Evolutionary conservation across 2,113 vertebrate genomes (phyloP).

Genomic region (Phalacrocorax carbo): DNA sequence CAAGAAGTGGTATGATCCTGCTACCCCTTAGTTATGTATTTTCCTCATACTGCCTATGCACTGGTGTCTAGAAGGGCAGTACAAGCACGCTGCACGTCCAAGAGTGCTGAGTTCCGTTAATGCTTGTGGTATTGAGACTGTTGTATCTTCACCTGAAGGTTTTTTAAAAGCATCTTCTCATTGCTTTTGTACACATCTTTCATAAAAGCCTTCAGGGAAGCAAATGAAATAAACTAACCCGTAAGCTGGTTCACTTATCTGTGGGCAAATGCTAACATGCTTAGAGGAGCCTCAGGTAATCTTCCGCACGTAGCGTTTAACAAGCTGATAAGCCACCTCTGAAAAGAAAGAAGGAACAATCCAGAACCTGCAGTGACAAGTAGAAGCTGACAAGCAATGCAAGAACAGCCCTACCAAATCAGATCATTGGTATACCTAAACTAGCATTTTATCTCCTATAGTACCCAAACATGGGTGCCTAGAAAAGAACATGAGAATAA

Average conservation of each 20-base stretch:
- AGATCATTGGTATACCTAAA: neutral
- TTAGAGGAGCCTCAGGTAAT: neutral
- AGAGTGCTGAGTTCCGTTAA: neutral
- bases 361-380: neutral
- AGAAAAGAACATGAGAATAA: neutral
- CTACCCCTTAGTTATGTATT: neutral
- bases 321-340: neutral
- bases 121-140: neutral
- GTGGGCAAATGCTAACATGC: neutral
- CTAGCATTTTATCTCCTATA: neutral
- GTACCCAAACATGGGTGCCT: neutral
- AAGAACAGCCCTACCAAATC: neutral
- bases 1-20: neutral
- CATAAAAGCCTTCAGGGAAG: neutral
- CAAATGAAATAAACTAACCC: conserved; percentile 30
- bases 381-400: neutral
- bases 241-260: neutral
- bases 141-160: neutral
- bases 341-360: neutral
- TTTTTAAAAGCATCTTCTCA: neutral
- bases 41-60: neutral
- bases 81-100: neutral
- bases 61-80: neutral
- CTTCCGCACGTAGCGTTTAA: neutral
- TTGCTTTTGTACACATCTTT: neutral